Conservation (phyloP, 1,140 invertebrate genomes). For the Cydia strobilella region DNA sequence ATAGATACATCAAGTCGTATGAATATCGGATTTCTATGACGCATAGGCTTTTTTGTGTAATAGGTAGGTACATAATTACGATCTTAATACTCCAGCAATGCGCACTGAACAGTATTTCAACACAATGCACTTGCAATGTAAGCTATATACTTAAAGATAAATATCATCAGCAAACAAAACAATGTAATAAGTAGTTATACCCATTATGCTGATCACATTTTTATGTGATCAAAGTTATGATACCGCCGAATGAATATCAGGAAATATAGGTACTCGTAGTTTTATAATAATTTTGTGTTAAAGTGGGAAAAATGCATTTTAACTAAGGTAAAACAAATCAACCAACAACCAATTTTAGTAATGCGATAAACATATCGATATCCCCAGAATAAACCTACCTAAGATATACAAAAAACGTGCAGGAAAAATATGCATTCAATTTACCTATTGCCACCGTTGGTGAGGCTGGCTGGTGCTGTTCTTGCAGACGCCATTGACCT, state of each 20-base stretch:
- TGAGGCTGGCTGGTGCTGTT: constrained; percentile 66
- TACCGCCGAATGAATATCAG: too few species aligned
- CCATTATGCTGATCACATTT: not conserved
- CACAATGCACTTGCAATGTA: not conserved
- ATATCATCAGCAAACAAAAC: not conserved
- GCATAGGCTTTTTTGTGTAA: not conserved
- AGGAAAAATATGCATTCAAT: too few species aligned
- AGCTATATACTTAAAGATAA: not conserved
- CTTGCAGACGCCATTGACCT: constrained; percentile 76
- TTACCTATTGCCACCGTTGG: constrained; percentile 61
- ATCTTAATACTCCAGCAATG: not conserved
- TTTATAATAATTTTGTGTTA: too few species aligned
- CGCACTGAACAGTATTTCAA: not conserved
- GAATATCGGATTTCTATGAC: not conserved
- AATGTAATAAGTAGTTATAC: not conserved
- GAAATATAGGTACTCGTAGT: too few species aligned
- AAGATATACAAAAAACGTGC: too few species aligned
- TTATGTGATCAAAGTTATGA: too few species aligned
- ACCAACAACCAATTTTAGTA: too few species aligned
- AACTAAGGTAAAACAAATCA: too few species aligned
- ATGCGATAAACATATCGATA: too few species aligned
- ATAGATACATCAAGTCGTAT: not conserved
- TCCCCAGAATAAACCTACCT: too few species aligned
- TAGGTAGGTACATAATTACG: not conserved
- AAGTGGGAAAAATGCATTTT: too few species aligned